Evolutionary conservation across 2,888 invertebrate species (phyloP), one percentile per base, ranked within the genome.

Genomic region (Smittia aterrima): DNA sequence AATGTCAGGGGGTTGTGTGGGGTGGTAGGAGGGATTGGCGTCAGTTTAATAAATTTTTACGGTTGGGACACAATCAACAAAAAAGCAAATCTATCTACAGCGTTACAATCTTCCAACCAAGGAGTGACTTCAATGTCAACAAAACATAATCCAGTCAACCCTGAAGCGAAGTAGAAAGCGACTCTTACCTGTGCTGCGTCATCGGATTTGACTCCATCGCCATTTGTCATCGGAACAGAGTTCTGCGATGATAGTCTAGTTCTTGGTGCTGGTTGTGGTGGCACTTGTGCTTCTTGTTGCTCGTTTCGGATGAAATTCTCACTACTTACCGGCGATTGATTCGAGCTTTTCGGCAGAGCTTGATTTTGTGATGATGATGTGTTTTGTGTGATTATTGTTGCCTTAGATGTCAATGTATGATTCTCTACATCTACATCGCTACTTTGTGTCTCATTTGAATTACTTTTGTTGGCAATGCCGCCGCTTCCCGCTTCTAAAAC

Each of bases 181-280:
- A 9, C 18, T 77, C 83, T 82, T 84, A 85, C 84, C 84, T 84
- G 84, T 79, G 80, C 81, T 78, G 84, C 84, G 76, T 83, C 77
- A 76, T 78, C 85, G 76, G 40, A 66, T 68, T 75, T 77, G 27
- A 47, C 74, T 24, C 76, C 74, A 24, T 74, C 62, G 66, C 78
- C 78, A 76, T 78, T 78, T 16, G 74, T 74, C 38, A 74, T 74
- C 22, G 87, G 84, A 78, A 87, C 85, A 76, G 84, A 83, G 75
- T 81, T 81, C 75, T 86, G 85, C 78, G 85, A 84, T 75, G 83
- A 81, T 75, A 79, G 74, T 75, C 83, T 83, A 78, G 79, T 79
- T 78, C 83, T 80, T 58, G 83, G 81, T 76, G 84, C 83, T 58
- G 81, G 84, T 78, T 79, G 84, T 77, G 80, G 83, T 79, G 81